Conservation (phyloP, 2,113 vertebrate genomes). For the Gracilinanus agilis region DNA sequence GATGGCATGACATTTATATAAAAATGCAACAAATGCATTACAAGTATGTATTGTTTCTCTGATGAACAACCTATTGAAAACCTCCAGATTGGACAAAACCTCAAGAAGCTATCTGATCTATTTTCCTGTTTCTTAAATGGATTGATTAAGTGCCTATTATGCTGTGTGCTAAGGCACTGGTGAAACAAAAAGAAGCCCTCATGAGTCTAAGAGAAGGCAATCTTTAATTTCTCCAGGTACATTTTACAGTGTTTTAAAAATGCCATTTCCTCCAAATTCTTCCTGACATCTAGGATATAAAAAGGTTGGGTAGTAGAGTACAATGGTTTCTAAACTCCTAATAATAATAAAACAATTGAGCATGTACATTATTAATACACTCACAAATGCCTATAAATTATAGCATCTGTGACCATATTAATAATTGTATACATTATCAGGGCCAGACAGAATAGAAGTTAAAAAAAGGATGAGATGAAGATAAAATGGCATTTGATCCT, state of each 20-base stretch:
- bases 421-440: too few species aligned
- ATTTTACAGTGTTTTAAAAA: conserved; percentile 15
- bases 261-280: background rate
- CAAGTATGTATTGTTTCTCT: background rate
- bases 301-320: too few species aligned
- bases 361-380: too few species aligned
- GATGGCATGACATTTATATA: background rate
- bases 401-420: too few species aligned
- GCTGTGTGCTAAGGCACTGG: background rate
- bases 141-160: background rate
- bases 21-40: background rate
- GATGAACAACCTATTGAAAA: background rate
- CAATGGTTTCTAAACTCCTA: too few species aligned
- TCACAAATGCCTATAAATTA: too few species aligned
- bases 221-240: background rate
- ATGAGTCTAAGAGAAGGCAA: conserved; percentile 36
- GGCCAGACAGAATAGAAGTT: too few species aligned
- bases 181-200: conserved; percentile 5
- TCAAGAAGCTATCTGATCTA: background rate
- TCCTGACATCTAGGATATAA: background rate
- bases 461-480: too few species aligned
- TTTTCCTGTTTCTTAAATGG: background rate
- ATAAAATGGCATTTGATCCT: too few species aligned
- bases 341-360: too few species aligned
- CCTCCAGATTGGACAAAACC: background rate